phyloP scores from a whole-genome alignment of 2,797 vertebrate genomes.

The Pangasius larnaudii region DNA sequence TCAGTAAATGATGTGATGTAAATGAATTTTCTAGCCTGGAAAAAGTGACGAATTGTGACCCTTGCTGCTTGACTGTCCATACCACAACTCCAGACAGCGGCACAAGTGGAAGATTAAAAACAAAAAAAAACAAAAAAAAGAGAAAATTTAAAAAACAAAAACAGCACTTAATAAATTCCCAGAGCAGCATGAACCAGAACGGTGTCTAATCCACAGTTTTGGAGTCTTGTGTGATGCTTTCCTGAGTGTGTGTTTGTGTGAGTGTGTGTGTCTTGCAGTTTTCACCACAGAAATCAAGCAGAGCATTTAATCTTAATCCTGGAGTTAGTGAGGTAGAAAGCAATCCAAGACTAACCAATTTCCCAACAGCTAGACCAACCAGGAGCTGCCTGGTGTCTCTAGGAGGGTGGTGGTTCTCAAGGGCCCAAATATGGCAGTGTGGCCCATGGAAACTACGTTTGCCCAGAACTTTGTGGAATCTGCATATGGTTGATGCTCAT shows the following conservation, averaged over 20 bases:
- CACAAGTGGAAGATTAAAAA: conserved; percentile 77
- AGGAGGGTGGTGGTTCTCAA: background rate
- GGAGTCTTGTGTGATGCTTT: conserved; percentile 72
- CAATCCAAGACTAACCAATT: background rate
- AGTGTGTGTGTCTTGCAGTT: background rate
- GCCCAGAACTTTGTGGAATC: background rate
- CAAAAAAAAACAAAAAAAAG: conserved; percentile 38
- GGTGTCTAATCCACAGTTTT: conserved; percentile 70
- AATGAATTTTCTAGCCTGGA: conserved; percentile 87
- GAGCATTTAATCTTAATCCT: background rate
- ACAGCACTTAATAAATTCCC: conserved; percentile 86
- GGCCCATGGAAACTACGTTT: background rate
- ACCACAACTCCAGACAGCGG: conserved; percentile 83
- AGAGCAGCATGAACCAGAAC: conserved; percentile 91
- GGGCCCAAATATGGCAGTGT: background rate
- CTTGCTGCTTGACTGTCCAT: conserved; percentile 89
- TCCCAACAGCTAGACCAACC: background rate
- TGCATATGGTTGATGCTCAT: background rate
- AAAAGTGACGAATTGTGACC: conserved; percentile 81
- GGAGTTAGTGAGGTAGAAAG: background rate
- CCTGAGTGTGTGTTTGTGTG: conserved; percentile 11
- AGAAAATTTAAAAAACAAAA: conserved; percentile 65
- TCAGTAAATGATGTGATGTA: conserved; percentile 88
- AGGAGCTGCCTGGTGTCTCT: background rate
- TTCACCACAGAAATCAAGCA: background rate